Evolutionary conservation across 2,888 invertebrate species (phyloP).

Genomic region (Tiphia femorata): DNA sequence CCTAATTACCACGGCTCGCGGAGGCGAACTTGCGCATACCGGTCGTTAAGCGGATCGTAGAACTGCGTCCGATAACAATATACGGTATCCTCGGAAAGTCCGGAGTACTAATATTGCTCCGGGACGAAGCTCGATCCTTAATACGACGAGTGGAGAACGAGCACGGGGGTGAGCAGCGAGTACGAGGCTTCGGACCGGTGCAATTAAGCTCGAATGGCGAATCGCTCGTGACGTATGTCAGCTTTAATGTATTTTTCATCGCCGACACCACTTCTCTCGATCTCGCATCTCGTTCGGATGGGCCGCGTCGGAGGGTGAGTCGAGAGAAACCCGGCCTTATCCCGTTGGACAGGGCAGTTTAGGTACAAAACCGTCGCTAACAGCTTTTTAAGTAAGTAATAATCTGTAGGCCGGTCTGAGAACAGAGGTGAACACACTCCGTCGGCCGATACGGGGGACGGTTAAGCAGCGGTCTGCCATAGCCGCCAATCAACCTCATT

Average conservation of each 20-base stretch:
- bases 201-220: background rate
- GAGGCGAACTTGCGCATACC: too few species aligned
- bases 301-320: conserved; percentile 9
- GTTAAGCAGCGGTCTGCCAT: conserved; percentile 47
- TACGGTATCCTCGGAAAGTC: too few species aligned
- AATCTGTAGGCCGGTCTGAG: conserved; percentile 54
- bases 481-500: conserved; percentile 61
- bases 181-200: too few species aligned
- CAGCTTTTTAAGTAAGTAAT: conserved; percentile 63
- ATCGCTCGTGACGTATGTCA: background rate
- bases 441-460: conserved; percentile 44
- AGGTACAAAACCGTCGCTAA: conserved; percentile 49
- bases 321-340: conserved; percentile 27
- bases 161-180: too few species aligned
- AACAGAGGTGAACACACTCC: conserved; percentile 58
- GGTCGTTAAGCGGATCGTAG: too few species aligned
- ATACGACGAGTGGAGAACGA: background rate
- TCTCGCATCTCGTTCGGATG: background rate
- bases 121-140: too few species aligned
- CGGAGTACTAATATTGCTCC: too few species aligned
- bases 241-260: background rate
- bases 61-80: too few species aligned
- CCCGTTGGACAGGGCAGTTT: conserved; percentile 42
- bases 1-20: too few species aligned
- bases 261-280: background rate